A percentile compares a stretch with the other conserved stretches of the same genome.
These are phyloP conservation scores for Peromyscus melanophrys DNA, from an alignment of 2,797 vertebrate genomes.

Conservation along the genomic window DNA sequence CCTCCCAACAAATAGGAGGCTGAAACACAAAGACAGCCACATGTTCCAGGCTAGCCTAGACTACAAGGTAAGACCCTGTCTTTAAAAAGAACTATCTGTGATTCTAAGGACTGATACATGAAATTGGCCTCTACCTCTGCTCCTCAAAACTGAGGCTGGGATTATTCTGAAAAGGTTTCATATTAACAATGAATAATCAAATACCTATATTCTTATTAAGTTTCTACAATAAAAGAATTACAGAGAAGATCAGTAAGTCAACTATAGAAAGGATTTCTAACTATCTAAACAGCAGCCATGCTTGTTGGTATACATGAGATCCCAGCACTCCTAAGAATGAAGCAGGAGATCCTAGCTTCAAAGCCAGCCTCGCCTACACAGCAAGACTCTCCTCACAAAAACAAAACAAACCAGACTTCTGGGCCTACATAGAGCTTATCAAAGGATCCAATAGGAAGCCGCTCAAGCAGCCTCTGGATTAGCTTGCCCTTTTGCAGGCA, in stretches of 20 bases:
- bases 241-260: background rate
- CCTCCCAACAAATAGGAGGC: background rate
- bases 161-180: slow-evolving; percentile 43
- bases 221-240: slow-evolving; percentile 47
- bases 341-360: background rate
- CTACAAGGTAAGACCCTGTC: background rate
- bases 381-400: background rate
- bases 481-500: background rate
- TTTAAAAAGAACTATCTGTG: background rate
- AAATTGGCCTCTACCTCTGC: background rate
- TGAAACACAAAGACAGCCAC: background rate
- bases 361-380: background rate
- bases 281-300: background rate
- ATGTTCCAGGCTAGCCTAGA: background rate
- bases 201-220: slow-evolving; percentile 58
- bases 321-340: background rate
- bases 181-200: slow-evolving; percentile 43
- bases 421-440: background rate
- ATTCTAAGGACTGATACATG: slow-evolving; percentile 13
- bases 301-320: background rate
- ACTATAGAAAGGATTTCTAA: background rate
- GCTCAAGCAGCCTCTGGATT: background rate
- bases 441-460: background rate
- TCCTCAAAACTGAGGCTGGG: background rate
- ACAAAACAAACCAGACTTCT: background rate